These are phyloP conservation scores for Gasterosteus nipponicus DNA, from an alignment of 2,113 vertebrate genomes.

Conservation along the genomic window DNA sequence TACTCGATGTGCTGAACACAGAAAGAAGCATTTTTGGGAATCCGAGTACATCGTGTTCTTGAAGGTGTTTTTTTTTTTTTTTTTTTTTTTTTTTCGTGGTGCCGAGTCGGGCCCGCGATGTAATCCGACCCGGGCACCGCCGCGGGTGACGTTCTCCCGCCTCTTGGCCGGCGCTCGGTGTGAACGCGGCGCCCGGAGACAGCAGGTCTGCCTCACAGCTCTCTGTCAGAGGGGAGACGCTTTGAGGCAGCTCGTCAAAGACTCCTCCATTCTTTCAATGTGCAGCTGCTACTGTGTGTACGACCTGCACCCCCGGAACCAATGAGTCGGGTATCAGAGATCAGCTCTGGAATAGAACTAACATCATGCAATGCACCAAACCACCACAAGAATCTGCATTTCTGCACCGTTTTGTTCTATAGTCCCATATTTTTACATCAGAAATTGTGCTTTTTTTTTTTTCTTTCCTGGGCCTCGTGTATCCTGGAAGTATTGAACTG, in stretches of 20 bases:
- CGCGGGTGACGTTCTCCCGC: conserved; percentile 43
- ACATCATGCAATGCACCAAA: not conserved
- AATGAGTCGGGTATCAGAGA: not conserved
- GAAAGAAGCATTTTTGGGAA: conserved; percentile 6
- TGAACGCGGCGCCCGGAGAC: conserved; percentile 52
- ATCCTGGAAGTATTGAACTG: too few species aligned
- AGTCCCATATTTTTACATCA: not conserved
- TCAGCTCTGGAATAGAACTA: not conserved
- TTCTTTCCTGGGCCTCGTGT: too few species aligned
- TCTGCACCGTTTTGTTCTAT: too few species aligned
- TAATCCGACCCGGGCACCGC: conserved; percentile 43
- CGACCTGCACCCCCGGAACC: not conserved
- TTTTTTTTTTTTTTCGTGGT: conserved; percentile 39
- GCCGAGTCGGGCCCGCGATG: conserved; percentile 22
- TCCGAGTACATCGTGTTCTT: conserved; percentile 1
- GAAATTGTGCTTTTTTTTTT: too few species aligned
- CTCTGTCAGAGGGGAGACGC: conserved; percentile 44
- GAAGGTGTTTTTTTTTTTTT: conserved; percentile 39
- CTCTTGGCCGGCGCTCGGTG: conserved; percentile 57
- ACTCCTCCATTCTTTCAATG: not conserved
- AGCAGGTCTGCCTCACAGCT: conserved; percentile 68
- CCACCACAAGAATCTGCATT: too few species aligned
- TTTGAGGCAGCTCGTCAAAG: conserved; percentile 14
- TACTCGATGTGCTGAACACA: not conserved
- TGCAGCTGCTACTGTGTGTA: not conserved